Percentiles rank a stretch among this genome's conserved stretches.
Evolutionary conservation across 2,113 vertebrate species (phyloP).

Genomic region (Oreotragus oreotragus): DNA sequence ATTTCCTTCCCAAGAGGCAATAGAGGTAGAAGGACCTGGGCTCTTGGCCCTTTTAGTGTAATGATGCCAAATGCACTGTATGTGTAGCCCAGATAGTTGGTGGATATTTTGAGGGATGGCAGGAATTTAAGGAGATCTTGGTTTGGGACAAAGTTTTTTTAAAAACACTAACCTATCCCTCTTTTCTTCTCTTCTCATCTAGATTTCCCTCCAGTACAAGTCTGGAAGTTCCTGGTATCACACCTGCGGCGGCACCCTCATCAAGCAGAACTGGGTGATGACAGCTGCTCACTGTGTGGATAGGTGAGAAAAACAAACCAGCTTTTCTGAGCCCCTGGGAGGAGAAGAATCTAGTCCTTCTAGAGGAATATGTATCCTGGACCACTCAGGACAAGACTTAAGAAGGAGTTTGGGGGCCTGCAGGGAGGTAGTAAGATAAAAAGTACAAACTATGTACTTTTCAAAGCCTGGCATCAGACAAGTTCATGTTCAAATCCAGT

Average conservation of each 20-base stretch:
- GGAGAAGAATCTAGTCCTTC: neutral
- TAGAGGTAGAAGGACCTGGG: neutral
- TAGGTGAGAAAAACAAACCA: conserved; percentile 61
- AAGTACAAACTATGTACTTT: neutral
- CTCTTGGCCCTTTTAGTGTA: neutral
- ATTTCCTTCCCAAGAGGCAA: neutral
- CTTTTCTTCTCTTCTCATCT: neutral
- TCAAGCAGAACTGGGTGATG: conserved; percentile 86
- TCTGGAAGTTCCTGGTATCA: conserved; percentile 80
- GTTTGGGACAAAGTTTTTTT: neutral
- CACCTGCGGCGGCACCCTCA: conserved; percentile 90
- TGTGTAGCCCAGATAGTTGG: neutral
- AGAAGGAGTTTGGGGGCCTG: neutral
- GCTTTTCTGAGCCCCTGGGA: neutral
- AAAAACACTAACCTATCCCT: neutral
- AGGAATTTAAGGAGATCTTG: neutral
- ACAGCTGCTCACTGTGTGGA: conserved; percentile 91
- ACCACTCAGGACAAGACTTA: neutral
- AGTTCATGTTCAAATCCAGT: neutral
- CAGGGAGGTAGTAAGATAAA: neutral
- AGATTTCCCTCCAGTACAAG: conserved; percentile 88
- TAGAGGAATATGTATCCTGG: neutral
- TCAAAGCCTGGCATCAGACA: neutral
- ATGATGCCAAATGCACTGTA: neutral
- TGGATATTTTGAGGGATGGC: neutral